Evolutionary conservation across 2,113 vertebrate species (phyloP), one percentile per base, ranked within the genome.

Genomic region (Hiodon tergisus): DNA sequence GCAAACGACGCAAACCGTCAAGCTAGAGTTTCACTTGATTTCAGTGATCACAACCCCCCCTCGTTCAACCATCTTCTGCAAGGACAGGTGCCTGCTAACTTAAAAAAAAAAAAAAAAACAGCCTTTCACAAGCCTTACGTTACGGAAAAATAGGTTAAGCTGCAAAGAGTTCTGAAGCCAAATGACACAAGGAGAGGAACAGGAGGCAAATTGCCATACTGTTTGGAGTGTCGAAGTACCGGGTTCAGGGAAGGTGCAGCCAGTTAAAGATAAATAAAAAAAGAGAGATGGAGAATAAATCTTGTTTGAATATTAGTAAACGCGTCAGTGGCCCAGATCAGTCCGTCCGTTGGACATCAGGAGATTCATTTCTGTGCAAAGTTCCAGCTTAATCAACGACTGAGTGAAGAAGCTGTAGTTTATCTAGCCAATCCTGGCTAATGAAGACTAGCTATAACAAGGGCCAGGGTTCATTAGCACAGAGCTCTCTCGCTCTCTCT

Each of bases 171-270:
- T 62, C 46, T 4, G 60, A 47, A 17, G 60, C 71, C 71, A 73
- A 73, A 62, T 58, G 16, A 65, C 72, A 70, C 57, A 54, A 59
- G 50, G 59, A 55, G 47, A 16, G 31, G 71, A 51, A 67, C n/a
- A 70, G 7, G 47, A 72, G 70, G n/a, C 54, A 58, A 6, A 10
- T 6, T 70, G 31, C 69, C 53, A 46, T 16, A 13, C 4, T 50
- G 57, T 60, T 50, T 60, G 66, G 47, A 31, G 67, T 14, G 31
- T 46, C 13, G 47, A 31, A 57, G 47, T 31, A 59, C 13, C 16
- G n/a, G 11, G 74, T 67, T 75, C 66, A 67, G 72, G 61, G 62
- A 67, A 54, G 72, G 72, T 55, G 72, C 72, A 75, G 66, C 66
- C 55, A 69, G 31, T 57, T 11, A 68, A 57, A 54, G 46, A 48